These are phyloP conservation scores for Tillus elongatus DNA, from an alignment of 2,888 invertebrate species.

Conservation along the genomic window DNA sequence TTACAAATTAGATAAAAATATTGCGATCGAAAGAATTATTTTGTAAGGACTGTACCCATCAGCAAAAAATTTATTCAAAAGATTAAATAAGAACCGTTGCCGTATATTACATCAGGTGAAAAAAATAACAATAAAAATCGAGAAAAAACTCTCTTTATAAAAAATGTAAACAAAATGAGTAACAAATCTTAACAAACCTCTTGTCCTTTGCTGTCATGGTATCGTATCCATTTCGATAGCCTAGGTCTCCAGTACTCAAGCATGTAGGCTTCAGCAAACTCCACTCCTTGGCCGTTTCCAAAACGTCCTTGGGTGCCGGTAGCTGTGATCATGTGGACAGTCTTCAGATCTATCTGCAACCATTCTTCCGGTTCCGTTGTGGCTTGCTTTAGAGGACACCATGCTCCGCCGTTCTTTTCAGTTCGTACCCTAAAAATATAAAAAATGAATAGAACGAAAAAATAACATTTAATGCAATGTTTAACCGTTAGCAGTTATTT, in stretches of 20 bases:
- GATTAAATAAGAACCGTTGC: no score
- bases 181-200: no score
- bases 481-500: not conserved
- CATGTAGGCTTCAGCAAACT: slow-evolving; percentile 76
- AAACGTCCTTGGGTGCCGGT: slow-evolving; percentile 82
- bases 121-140: no score
- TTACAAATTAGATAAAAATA: no score
- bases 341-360: slow-evolving; percentile 71
- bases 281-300: slow-evolving; percentile 83
- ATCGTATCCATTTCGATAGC: slow-evolving; percentile 73
- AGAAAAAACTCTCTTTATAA: no score
- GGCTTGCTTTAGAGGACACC: slow-evolving; percentile 84
- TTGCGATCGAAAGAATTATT: no score
- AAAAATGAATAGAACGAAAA: not conserved
- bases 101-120: no score
- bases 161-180: no score
- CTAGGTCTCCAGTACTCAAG: slow-evolving; percentile 78
- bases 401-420: slow-evolving; percentile 81
- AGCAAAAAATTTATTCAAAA: no score
- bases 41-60: no score
- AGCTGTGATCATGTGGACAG: slow-evolving; percentile 75
- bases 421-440: slow-evolving; percentile 58
- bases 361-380: slow-evolving; percentile 68
- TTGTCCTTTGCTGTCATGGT: slow-evolving; percentile 62
- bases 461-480: not conserved